phyloP scores from a whole-genome alignment of 2,113 vertebrate species.

The Fulica atra region DNA sequence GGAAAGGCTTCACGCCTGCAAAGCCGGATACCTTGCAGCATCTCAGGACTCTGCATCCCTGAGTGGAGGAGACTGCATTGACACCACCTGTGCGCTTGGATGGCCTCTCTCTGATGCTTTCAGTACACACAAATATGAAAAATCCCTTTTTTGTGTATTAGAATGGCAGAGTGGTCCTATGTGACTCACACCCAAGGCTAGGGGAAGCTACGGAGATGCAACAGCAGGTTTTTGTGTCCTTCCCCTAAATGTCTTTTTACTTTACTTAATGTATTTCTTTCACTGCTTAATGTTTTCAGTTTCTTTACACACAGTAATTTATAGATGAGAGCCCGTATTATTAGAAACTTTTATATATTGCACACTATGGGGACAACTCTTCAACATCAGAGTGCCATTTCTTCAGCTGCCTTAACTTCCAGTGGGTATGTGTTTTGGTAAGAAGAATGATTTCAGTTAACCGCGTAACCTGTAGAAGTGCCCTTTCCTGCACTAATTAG shows the following conservation, averaged over 20 bases:
- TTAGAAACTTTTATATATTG: constrained; percentile 21
- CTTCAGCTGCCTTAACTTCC: background rate
- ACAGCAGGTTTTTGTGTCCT: background rate
- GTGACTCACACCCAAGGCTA: background rate
- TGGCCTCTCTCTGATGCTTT: background rate
- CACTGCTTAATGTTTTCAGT: background rate
- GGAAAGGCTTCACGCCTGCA: background rate
- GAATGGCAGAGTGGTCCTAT: background rate
- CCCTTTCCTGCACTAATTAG: background rate
- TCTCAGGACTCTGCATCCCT: background rate
- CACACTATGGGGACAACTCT: background rate
- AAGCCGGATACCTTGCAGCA: background rate
- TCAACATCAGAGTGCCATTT: background rate
- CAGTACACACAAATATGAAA: background rate
- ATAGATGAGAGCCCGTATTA: background rate
- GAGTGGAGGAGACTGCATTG: background rate
- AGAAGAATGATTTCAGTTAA: background rate
- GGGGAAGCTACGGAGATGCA: background rate
- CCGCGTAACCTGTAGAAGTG: background rate
- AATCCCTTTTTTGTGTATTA: background rate
- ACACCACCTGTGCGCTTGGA: background rate
- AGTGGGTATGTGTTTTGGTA: background rate
- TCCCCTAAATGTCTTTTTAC: background rate
- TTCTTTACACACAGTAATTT: constrained; percentile 25
- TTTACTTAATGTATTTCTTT: background rate